Evolutionary conservation across 2,797 vertebrate species (phyloP).

Genomic region (Chloroceryle amazona): DNA sequence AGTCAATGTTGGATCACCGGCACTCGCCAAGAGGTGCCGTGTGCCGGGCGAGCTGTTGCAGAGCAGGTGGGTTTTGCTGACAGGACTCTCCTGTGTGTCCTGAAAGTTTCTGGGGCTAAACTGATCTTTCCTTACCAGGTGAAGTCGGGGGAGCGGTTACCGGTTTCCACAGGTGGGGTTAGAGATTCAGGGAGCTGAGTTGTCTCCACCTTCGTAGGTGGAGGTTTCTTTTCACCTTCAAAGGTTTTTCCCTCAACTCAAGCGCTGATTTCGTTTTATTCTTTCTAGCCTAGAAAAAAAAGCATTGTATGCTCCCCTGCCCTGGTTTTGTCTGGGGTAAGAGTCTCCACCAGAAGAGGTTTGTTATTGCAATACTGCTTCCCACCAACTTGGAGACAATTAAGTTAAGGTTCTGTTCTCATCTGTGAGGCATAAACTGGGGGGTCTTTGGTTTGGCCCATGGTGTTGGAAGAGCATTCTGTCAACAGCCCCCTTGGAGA

Average conservation of each 20-base stretch:
- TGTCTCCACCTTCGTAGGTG: not conserved
- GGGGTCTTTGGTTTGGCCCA: too few species aligned
- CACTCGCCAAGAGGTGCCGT: not conserved
- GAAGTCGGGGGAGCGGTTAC: not conserved
- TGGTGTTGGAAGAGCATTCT: too few species aligned
- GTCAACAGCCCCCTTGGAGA: too few species aligned
- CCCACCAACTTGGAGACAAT: not conserved
- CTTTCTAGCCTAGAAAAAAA: not conserved
- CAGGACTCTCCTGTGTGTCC: not conserved
- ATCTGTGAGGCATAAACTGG: too few species aligned
- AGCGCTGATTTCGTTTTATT: not conserved
- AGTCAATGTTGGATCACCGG: not conserved
- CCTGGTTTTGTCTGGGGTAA: not conserved
- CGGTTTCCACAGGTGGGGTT: rapidly evolving
- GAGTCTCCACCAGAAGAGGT: not conserved
- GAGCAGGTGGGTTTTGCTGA: not conserved
- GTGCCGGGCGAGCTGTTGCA: not conserved
- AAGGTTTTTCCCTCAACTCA: not conserved
- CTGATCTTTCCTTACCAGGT: not conserved
- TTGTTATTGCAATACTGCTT: not conserved
- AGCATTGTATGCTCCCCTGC: not conserved
- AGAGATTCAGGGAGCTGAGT: not conserved
- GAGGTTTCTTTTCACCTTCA: not conserved
- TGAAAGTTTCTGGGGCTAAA: not conserved
- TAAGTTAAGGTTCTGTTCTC: not conserved